These are phyloP conservation scores for Dermolepida albohirtum DNA, from an alignment of 2,888 invertebrate species.

Conservation along the genomic window DNA sequence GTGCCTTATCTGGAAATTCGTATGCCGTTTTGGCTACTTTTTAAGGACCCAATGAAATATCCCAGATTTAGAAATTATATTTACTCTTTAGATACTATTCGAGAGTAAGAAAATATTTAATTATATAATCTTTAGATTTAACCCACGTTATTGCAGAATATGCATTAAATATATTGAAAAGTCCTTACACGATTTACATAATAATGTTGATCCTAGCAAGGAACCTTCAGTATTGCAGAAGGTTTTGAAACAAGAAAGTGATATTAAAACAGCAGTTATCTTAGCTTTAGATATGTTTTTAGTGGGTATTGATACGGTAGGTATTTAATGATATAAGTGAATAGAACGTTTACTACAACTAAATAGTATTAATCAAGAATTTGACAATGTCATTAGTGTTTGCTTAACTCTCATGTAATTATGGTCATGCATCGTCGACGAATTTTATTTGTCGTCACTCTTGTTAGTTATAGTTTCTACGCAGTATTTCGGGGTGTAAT, in stretches of 20 bases:
- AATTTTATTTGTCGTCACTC: no score
- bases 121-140: background rate
- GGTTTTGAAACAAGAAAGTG: conserved; percentile 70
- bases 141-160: conserved; percentile 66
- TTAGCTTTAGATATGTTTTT: conserved; percentile 81
- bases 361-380: no score
- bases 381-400: no score
- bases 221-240: conserved; percentile 75
- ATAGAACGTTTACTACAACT: no score
- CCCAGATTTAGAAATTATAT: conserved; percentile 74
- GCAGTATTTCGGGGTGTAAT: no score
- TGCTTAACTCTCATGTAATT: no score
- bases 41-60: conserved; percentile 67
- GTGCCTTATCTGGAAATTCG: conserved; percentile 75
- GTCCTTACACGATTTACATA: conserved; percentile 65
- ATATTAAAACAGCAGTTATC: conserved; percentile 75
- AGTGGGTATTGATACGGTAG: conserved; percentile 84
- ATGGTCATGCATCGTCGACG: no score
- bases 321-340: conserved; percentile 43
- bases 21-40: conserved; percentile 76
- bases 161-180: conserved; percentile 73
- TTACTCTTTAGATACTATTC: conserved; percentile 75
- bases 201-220: conserved; percentile 57
- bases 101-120: conserved; percentile 66
- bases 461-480: no score